Conservation (phyloP, 2,888 invertebrate species). For the Margaritifera margaritifera region DNA sequence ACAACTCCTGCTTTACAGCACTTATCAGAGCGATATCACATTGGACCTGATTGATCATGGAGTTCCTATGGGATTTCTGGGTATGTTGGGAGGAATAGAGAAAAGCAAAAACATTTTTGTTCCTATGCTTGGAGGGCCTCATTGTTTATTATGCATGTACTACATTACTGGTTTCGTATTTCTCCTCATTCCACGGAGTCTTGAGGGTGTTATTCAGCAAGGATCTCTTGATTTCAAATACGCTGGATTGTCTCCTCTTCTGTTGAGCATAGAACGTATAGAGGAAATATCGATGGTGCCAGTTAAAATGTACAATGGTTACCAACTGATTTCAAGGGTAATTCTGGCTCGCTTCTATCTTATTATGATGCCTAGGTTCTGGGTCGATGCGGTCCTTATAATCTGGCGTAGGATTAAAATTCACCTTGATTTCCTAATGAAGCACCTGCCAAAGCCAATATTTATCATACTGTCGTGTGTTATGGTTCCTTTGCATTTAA, state of each 20-base stretch:
- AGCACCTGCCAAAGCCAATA: too few species aligned
- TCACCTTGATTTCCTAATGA: neutral
- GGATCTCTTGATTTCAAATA: neutral
- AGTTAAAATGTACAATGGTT: constrained; percentile 13
- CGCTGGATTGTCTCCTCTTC: constrained; percentile 10
- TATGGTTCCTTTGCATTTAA: neutral
- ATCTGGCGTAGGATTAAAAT: constrained; percentile 3
- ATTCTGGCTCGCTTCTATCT: constrained; percentile 11
- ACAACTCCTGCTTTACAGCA: constrained; percentile 17
- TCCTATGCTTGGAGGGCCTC: constrained; percentile 25
- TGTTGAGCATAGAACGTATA: constrained; percentile 7
- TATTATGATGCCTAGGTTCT: constrained; percentile 15
- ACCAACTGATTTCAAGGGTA: constrained; percentile 4
- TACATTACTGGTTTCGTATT: constrained; percentile 19
- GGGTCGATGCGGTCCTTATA: constrained; percentile 1
- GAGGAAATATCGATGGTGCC: constrained; percentile 12
- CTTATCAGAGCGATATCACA: constrained; percentile 9
- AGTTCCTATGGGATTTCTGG: constrained; percentile 26
- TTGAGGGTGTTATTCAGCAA: constrained; percentile 9
- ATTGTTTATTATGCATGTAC: constrained; percentile 10
- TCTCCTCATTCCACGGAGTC: constrained; percentile 13
- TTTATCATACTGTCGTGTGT: too few species aligned
- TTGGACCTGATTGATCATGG: constrained; percentile 22
- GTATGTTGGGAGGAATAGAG: constrained; percentile 26
- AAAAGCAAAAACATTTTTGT: constrained; percentile 19